Evolutionary conservation across 2,888 invertebrate species (phyloP), one percentile per base, ranked within the genome.

Genomic region (Ectropis crepuscularia): DNA sequence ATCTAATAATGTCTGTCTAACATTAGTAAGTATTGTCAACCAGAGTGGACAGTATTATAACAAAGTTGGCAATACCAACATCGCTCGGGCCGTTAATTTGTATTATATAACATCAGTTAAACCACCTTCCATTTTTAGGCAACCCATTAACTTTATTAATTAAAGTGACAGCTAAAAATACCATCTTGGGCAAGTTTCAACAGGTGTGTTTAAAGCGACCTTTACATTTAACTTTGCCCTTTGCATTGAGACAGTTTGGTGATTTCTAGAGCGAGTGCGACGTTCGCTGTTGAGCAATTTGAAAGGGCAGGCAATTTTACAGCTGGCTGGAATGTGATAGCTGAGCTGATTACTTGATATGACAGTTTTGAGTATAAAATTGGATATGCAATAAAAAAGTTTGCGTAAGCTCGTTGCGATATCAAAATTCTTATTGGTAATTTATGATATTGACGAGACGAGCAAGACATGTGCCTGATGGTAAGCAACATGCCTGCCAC

Each of bases 171-270:
- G 47, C 37, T 54, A 51, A 61, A 69, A 69, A 69, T 64, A 51
- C 51, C 69, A 64, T 58, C 57, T 61, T 61, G 55, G 55, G 61
- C 50, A 51, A 58, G 49, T 54, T 48, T 45, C 60, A 51, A 57
- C 61, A 65, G 65, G 64, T 68, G 57, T 39, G 50, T 6, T 55
- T 53, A 51, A 57, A 55, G 39, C 64, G 64, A 61, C 67, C 64
- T 68, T 64, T 68, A 47, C 16, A 16, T 46, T 58, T 64, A 55
- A 61, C 59, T 62, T 57, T 68, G 53, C 43, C 61, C 48, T 64
- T 59, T 64, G 49, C 54, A 47, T 64, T 68, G 67, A 68, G 64
- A 68, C 64, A 68, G 61, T 59, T 68, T 59, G 41, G 45, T 46
- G 50, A 65, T 59, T 60, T 65, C 39, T 68, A 28, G 68, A 68